Percentiles rank a stretch among this genome's conserved stretches.
Evolutionary conservation across 1,140 invertebrate genomes (phyloP).

Genomic region (Achatina immaculata): DNA sequence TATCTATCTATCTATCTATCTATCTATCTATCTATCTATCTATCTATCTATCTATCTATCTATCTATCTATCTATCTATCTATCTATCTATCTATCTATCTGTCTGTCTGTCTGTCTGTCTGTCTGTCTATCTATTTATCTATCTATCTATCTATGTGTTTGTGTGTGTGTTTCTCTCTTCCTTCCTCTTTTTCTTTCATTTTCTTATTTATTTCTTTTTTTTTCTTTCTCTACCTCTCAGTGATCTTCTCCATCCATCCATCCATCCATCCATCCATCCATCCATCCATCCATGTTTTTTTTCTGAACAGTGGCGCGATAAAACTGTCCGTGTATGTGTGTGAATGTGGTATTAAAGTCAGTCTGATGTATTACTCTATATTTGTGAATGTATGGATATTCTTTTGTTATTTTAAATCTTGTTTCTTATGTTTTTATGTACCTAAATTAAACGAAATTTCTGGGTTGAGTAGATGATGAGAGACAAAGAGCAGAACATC

Average conservation of each 20-base stretch:
- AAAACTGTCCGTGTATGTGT: not conserved
- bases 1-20: not conserved
- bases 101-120: not conserved
- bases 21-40: not conserved
- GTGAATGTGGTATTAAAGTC: not conserved
- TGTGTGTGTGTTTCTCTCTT: not conserved
- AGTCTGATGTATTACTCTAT: not conserved
- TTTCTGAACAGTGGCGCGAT: no score
- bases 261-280: no score
- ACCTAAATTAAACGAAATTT: not conserved
- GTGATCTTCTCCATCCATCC: no score
- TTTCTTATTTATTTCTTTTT: no score
- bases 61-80: constrained; percentile 4
- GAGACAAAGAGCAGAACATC: no score
- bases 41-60: constrained; percentile 8
- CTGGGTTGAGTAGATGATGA: no score
- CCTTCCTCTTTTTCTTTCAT: no score
- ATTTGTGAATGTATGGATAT: not conserved
- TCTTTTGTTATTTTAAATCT: no score
- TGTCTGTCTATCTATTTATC: not conserved
- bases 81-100: not conserved
- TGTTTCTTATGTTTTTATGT: no score
- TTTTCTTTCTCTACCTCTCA: no score
- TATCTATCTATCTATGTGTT: not conserved
- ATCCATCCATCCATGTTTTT: no score